These are phyloP conservation scores for Pheosia gnoma DNA, from an alignment of 2,888 invertebrate species.

Conservation along the genomic window DNA sequence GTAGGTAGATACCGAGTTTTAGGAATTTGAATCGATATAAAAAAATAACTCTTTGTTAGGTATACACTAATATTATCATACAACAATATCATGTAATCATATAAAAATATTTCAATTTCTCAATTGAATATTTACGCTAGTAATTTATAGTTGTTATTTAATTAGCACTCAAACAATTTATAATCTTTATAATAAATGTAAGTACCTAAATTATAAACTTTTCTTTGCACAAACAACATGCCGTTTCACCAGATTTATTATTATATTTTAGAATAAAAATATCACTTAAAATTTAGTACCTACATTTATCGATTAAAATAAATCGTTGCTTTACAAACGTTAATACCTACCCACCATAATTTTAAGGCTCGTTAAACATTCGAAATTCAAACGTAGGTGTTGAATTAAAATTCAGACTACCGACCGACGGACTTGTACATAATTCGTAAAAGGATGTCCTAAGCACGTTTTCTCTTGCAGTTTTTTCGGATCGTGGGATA, in stretches of 20 bases:
- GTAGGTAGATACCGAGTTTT: neutral
- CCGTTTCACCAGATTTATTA: neutral
- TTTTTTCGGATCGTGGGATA: conserved; percentile 24
- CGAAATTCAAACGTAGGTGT: conserved; percentile 26
- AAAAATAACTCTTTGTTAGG: neutral
- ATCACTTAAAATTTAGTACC: neutral
- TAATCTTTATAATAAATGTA: too few relatives aligned
- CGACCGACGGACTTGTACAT: conserved; percentile 16
- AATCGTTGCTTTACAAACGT: neutral
- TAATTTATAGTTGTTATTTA: neutral
- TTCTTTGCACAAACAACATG: neutral
- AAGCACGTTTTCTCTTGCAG: conserved; percentile 24
- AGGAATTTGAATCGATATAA: neutral
- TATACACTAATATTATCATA: neutral
- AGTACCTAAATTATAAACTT: too few relatives aligned
- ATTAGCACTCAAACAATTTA: neutral
- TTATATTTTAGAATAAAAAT: neutral
- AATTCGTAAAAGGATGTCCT: neutral
- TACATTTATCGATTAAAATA: neutral
- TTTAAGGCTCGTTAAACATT: conserved; percentile 2
- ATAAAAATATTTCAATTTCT: too few relatives aligned
- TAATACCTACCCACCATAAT: neutral
- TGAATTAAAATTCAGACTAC: conserved; percentile 35
- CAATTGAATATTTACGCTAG: too few relatives aligned
- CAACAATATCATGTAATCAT: neutral